Base-by-base conservation (phyloP, 2,888 invertebrate genomes). In the Cantharis nigra region DNA sequence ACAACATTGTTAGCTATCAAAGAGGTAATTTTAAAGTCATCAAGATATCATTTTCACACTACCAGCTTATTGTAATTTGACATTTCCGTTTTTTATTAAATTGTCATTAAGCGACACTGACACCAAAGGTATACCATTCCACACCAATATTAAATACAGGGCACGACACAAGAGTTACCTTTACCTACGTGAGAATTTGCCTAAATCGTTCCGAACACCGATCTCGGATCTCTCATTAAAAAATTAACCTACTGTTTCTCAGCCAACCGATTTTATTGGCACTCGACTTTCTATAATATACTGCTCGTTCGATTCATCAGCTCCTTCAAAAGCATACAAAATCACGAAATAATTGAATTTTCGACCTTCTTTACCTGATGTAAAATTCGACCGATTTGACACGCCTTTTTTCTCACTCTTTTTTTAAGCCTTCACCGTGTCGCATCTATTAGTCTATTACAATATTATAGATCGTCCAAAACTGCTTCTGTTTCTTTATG, bases 41-140 rank as follows among this genome's bases (percentile, higher is more conserved):
- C 87, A 88, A 84, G 86, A 85, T 85, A 85, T 86, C 86, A 87
- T 87, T 87, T 87, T 87, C 88, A 87, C 88, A 87, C 87, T 85
- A 87, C 80, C 83, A 83, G 85, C 84, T 85, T 85, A 86, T 86
- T 83, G 86, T 88, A 88, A 88, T 87, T 87, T 83, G 87, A 87
- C 85, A 85, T 85, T 87, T 88, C 88, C 88, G 87, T 87, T 88
- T 87, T 87, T 87, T 87, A 86, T 87, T 87, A 86, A 86, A 85
- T 86, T 83, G 84, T 84, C 85, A 86, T 87, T 87, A 87, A 82
- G 77, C 71, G 63, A 74, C 79, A 63, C 71, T 79, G 79, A 79
- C 79, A 79, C 79, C 49, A 74, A 67, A 67, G 65, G 71, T 23
- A n/a, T 14, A 18, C 13, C 33, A 30, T 33, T n/a, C 49, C 18